Percentiles rank a stretch among this genome's conserved stretches.
These are phyloP conservation scores for Podiceps cristatus DNA, from an alignment of 2,113 vertebrate species.

Conservation along the genomic window DNA sequence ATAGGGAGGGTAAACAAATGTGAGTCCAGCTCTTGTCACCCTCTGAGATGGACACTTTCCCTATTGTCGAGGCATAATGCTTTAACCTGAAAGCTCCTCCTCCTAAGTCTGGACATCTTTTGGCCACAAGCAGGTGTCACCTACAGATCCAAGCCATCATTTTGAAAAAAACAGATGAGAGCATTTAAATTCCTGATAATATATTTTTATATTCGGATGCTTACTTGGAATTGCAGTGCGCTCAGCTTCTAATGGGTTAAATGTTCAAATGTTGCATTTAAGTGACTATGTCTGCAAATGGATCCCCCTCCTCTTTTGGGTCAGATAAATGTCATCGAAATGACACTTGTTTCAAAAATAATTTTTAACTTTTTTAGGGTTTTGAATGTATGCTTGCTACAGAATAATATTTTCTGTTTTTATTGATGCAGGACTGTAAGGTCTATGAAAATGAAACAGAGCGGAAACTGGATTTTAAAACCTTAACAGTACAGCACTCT, in stretches of 20 bases:
- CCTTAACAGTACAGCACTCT: conserved; percentile 51
- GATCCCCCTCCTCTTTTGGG: background rate
- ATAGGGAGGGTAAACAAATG: background rate
- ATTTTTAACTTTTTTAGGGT: background rate
- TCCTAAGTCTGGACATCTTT: background rate
- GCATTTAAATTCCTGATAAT: background rate
- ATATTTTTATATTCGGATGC: background rate
- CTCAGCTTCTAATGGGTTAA: background rate
- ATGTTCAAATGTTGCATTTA: background rate
- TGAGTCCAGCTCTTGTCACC: background rate
- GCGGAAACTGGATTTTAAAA: conserved; percentile 25
- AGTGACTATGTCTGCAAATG: background rate
- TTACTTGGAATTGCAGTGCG: background rate
- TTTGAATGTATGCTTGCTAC: background rate
- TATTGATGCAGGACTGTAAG: conserved; percentile 72
- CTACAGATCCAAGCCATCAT: background rate
- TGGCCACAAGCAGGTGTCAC: background rate
- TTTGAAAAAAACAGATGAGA: background rate
- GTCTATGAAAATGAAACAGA: background rate
- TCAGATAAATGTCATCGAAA: background rate
- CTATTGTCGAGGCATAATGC: background rate
- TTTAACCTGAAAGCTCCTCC: background rate
- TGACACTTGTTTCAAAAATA: background rate
- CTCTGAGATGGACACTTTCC: background rate
- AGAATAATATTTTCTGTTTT: conserved; percentile 20